These are phyloP conservation scores for Lagopus leucura DNA, from an alignment of 2,113 vertebrate genomes.

Conservation along the genomic window DNA sequence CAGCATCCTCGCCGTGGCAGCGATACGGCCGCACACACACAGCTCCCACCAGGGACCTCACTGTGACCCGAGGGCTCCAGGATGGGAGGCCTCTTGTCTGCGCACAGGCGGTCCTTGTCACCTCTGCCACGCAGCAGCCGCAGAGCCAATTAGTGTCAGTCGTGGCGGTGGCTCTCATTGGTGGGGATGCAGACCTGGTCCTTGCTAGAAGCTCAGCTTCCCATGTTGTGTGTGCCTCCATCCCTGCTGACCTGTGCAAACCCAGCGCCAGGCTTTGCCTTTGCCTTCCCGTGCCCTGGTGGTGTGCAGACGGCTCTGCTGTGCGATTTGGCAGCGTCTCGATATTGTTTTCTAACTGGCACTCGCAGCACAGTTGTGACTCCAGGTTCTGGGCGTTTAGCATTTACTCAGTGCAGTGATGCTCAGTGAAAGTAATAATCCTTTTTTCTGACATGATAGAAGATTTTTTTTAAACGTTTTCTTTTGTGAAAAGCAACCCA, in stretches of 20 bases:
- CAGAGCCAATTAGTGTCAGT: conserved; percentile 56
- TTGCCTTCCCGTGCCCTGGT: not conserved
- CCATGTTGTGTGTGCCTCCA: not conserved
- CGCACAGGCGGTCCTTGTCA: conserved; percentile 35
- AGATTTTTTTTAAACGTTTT: not conserved
- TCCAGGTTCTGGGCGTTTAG: not conserved
- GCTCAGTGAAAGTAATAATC: not conserved
- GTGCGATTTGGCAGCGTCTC: conserved; percentile 10
- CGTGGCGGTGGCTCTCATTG: conserved; percentile 21
- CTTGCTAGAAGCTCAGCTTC: not conserved
- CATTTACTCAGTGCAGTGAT: not conserved
- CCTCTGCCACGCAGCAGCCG: conserved; percentile 21
- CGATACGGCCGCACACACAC: not conserved
- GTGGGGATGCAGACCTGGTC: not conserved
- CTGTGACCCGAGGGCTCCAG: conserved; percentile 19
- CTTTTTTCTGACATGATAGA: not conserved
- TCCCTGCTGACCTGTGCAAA: not conserved
- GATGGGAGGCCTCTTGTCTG: conserved; percentile 4
- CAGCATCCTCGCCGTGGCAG: conserved; percentile 23
- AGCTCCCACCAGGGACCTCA: not conserved
- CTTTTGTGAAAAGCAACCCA: not conserved
- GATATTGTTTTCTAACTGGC: not conserved
- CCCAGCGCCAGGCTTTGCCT: not conserved
- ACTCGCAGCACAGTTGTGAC: not conserved
- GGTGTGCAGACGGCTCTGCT: not conserved